A percentile compares a stretch with the other conserved stretches of the same genome.
phyloP scores from a whole-genome alignment of 2,113 vertebrate genomes.

The Nerophis lumbriciformis region DNA sequence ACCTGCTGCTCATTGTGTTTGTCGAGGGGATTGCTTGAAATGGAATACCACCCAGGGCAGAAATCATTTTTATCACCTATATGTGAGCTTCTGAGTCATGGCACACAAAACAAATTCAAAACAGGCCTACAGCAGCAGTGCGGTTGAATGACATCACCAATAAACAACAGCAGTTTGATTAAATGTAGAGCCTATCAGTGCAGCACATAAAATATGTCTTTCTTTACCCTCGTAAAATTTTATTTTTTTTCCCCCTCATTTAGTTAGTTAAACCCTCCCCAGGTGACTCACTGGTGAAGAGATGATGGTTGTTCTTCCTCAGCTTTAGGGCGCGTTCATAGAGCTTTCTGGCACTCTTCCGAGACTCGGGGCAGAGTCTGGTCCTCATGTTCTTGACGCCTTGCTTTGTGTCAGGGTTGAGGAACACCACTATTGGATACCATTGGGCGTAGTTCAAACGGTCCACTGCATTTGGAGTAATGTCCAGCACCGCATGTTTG shows the following conservation, averaged over 20 bases:
- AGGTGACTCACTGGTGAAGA: conserved; percentile 90
- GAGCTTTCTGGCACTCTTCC: conserved; percentile 93
- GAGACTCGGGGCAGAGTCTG: conserved; percentile 89
- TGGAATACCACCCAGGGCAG: background rate
- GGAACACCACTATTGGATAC: conserved; percentile 97
- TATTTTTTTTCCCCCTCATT: background rate
- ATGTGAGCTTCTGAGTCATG: conserved; percentile 7
- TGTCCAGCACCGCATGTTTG: conserved; percentile 95
- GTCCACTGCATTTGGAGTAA: conserved; percentile 98
- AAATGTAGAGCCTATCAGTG: conserved; percentile 8
- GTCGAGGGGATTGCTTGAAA: background rate
- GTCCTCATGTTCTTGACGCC: conserved; percentile 96
- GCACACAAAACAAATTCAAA: conserved; percentile 6
- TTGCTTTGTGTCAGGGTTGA: conserved; percentile 96
- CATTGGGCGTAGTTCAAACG: conserved; percentile 98
- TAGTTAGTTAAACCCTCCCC: background rate
- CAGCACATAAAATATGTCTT: conserved; percentile 9
- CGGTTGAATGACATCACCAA: conserved; percentile 20
- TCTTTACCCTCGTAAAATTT: conserved; percentile 7
- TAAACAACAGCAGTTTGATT: conserved; percentile 23
- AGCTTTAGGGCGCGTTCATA: conserved; percentile 93
- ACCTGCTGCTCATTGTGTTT: background rate
- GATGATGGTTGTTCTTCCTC: conserved; percentile 97
- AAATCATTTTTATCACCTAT: conserved; percentile 4
- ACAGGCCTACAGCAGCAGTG: background rate